phyloP scores from a whole-genome alignment of 2,888 invertebrate genomes.

The Sinodicranocentrus sp. region DNA sequence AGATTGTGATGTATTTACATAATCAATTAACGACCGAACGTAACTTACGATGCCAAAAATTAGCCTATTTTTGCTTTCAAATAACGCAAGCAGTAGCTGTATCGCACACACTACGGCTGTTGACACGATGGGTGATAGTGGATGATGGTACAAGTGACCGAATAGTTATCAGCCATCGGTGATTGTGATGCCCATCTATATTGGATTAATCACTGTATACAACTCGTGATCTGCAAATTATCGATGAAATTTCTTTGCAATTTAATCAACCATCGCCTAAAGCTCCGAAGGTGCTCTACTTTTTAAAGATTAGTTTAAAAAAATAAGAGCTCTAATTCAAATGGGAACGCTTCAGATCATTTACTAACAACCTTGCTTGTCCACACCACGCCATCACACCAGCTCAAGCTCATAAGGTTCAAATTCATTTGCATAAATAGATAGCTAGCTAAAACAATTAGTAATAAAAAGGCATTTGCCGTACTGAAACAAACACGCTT shows the following conservation, averaged over 20 bases:
- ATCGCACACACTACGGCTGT: too few species aligned
- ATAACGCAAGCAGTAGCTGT: too few species aligned
- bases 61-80: slow-evolving; percentile 9
- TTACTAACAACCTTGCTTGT: neutral
- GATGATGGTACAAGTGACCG: too few species aligned
- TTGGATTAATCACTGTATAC: slow-evolving; percentile 3
- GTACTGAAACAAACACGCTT: too few species aligned
- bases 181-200: neutral
- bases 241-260: slow-evolving; percentile 13
- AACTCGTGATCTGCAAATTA: neutral
- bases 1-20: slow-evolving; percentile 27
- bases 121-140: too few species aligned
- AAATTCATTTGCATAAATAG: neutral
- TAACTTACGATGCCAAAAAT: neutral
- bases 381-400: too few species aligned
- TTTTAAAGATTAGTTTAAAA: neutral
- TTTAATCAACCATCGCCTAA: slow-evolving; percentile 15
- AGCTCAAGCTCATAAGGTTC: too few species aligned
- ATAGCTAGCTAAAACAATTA: neutral
- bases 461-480: too few species aligned
- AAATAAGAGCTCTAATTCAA: too few species aligned
- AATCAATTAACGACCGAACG: slow-evolving; percentile 24
- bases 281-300: slow-evolving; percentile 20
- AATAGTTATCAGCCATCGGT: too few species aligned
- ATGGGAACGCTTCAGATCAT: neutral